Conservation (phyloP, 2,888 invertebrate species). For the Erebia ligea region DNA sequence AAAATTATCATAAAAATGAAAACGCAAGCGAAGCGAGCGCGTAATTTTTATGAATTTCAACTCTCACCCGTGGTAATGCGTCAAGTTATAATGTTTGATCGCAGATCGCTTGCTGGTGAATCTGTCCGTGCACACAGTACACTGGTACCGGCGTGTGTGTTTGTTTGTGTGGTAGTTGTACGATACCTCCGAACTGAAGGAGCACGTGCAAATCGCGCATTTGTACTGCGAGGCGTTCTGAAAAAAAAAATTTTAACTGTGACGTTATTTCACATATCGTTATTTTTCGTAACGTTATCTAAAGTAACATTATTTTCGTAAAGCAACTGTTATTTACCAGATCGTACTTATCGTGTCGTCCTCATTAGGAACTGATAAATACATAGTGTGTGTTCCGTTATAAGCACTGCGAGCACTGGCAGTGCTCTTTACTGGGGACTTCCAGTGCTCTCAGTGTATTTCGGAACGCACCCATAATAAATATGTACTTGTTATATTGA, state of each 20-base stretch:
- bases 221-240: conserved; percentile 57
- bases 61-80: conserved; percentile 54
- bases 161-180: conserved; percentile 62
- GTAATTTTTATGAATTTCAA: background rate
- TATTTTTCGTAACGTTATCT: background rate
- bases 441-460: no score
- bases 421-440: no score
- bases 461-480: no score
- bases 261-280: background rate
- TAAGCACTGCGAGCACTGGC: no score
- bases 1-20: background rate
- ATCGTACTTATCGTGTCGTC: no score
- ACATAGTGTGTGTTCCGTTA: no score
- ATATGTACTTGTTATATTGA: no score
- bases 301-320: background rate
- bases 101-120: conserved; percentile 50
- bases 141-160: conserved; percentile 58
- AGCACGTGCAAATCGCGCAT: conserved; percentile 61
- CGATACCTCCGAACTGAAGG: conserved; percentile 58
- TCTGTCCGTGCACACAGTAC: conserved; percentile 49
- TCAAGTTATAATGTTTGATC: conserved; percentile 51
- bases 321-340: background rate
- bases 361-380: no score
- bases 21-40: background rate
- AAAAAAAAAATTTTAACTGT: conserved; percentile 20